These are phyloP conservation scores for Cardiocondyla obscurior DNA, from an alignment of 1,140 invertebrate genomes.

Conservation along the genomic window DNA sequence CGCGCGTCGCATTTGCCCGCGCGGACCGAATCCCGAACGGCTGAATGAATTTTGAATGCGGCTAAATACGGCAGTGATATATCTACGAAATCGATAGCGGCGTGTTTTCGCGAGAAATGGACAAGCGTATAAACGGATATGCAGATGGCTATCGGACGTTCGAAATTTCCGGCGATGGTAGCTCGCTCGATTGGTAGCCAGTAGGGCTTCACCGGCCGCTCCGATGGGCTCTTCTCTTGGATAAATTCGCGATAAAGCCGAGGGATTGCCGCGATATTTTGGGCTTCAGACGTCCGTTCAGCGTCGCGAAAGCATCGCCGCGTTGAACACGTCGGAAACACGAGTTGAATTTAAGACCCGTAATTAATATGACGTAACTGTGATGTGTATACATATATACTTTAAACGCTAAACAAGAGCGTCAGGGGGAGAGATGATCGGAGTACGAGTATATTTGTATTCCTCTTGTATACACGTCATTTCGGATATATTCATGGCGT, in stretches of 20 bases:
- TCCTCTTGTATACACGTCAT: not conserved
- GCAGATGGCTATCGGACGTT: constrained; percentile 42
- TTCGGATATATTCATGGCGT: not conserved
- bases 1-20: constrained; percentile 2
- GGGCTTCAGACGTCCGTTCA: not conserved
- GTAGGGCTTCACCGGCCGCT: not conserved
- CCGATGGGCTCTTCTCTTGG: not conserved
- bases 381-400: too few species aligned
- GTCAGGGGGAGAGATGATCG: not conserved
- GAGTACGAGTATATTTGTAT: not conserved
- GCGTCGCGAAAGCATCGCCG: not conserved
- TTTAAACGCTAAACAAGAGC: not conserved
- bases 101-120: constrained; percentile 46
- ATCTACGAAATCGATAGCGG: constrained; percentile 36
- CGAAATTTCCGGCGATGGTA: constrained; percentile 26
- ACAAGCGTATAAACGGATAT: constrained; percentile 47
- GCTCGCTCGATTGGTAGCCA: not conserved
- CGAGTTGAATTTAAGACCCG: not conserved
- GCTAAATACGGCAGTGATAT: constrained; percentile 42
- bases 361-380: not conserved
- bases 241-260: not conserved
- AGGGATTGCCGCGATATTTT: not conserved
- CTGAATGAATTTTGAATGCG: constrained; percentile 37
- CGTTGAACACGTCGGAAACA: not conserved
- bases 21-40: not conserved